Evolutionary conservation across 2,888 invertebrate species (phyloP), one percentile per base, ranked within the genome.

Genomic region (Teinopalpus imperialis): DNA sequence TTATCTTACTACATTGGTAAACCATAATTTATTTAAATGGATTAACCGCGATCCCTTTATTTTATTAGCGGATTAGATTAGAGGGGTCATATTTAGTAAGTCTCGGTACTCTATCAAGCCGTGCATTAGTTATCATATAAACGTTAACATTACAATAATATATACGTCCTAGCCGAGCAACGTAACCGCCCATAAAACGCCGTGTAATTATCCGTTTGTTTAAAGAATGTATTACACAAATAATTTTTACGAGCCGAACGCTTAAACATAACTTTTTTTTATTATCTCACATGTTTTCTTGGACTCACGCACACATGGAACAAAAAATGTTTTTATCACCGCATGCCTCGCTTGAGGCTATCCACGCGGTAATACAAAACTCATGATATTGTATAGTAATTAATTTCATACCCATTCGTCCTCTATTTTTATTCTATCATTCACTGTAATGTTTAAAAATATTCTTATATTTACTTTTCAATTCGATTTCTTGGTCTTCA

Each of bases 221-320:
- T 81, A 79, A 81, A 82, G 72, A 80, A 82, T 74, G 78, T 66
- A 73, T 70, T 74, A 85, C 74, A 85, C 80, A 81, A 85, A 85
- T 83, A 87, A 85, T 83, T 75, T 83, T 83, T 83, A 85, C 82
- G 82, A 82, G 71, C 73, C 68, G 69, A 74, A 69, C 75, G 80
- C 78, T 75, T 69, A 73, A 69, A 70, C 77, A 75, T 79, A 74
- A 78, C 72, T 73, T 85, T 70, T n/a, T n/a, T 83, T 85, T 85
- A 86, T 82, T 81, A 81, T 80, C 83, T 82, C 79, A 77, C 79
- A 77, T 82, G 82, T 80, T 83, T 80, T 72, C 74, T 73, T 70
- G 57, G 56, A 64, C 66, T 62, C 67, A 68, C 66, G 61, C 77
- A 69, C 53, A 56, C 54, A 43, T 27, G 14, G 48, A 53, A 56